phyloP scores from a whole-genome alignment of 2,888 invertebrate genomes.

The Dinocampus coccinellae region DNA sequence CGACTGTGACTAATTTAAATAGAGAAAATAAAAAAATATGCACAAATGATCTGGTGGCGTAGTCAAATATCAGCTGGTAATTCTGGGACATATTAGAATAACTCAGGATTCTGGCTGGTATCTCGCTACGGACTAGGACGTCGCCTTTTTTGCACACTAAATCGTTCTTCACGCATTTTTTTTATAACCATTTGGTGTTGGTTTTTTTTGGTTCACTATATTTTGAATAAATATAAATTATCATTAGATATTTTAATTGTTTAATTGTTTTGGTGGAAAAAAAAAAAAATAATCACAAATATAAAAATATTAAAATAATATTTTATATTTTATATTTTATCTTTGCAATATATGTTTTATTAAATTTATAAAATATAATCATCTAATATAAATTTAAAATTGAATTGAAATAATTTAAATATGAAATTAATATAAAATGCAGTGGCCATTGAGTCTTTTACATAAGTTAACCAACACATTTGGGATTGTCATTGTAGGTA shows the following conservation, averaged over 20 bases:
- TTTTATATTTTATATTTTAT: too few relatives aligned
- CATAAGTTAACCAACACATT: slow-evolving; percentile 2
- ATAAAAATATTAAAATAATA: neutral
- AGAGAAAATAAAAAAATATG: slow-evolving; percentile 46
- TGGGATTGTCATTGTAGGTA: neutral
- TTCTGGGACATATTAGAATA: slow-evolving; percentile 83
- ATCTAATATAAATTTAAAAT: neutral
- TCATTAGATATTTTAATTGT: neutral
- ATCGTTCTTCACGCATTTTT: slow-evolving; percentile 35
- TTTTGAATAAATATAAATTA: slow-evolving; percentile 18
- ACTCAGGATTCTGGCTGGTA: slow-evolving; percentile 92
- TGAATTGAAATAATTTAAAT: neutral
- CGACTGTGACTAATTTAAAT: slow-evolving; percentile 64
- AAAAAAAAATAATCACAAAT: too few relatives aligned
- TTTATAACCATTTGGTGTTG: slow-evolving; percentile 66
- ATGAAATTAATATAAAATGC: neutral
- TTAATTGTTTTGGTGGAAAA: too few relatives aligned
- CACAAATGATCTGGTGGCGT: slow-evolving; percentile 63
- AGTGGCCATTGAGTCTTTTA: neutral
- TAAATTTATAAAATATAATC: neutral
- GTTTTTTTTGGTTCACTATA: slow-evolving; percentile 50
- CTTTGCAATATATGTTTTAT: neutral
- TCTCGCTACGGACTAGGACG: slow-evolving; percentile 72
- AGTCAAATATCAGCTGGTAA: slow-evolving; percentile 99
- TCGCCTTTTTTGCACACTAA: slow-evolving; percentile 64